A percentile compares a stretch with the other conserved stretches of the same genome.
These are phyloP conservation scores for Gymnogyps californianus DNA, from an alignment of 2,113 vertebrate species.

Conservation along the genomic window DNA sequence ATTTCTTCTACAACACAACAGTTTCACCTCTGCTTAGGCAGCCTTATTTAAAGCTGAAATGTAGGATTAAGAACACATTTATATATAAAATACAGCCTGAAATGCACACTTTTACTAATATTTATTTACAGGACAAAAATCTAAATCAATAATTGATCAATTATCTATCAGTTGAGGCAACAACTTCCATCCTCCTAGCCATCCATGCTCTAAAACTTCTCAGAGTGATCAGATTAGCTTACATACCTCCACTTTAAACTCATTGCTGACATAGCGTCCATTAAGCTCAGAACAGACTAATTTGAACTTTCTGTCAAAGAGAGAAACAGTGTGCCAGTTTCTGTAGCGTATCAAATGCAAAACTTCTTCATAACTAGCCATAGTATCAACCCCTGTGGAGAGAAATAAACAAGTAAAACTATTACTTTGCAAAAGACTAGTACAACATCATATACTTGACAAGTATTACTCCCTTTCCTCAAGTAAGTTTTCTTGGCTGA, in stretches of 20 bases:
- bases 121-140: not conserved
- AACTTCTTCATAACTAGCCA: conserved; percentile 93
- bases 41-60: not conserved
- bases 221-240: fast-evolving
- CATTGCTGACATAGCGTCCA: conserved; percentile 95
- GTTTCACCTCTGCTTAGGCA: not conserved
- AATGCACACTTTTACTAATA: fast-evolving
- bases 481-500: not conserved
- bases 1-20: not conserved
- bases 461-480: fast-evolving
- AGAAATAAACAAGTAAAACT: not conserved
- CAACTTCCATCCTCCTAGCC: not conserved
- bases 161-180: not conserved
- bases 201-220: not conserved
- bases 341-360: conserved; percentile 90
- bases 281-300: conserved; percentile 95
- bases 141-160: too few species aligned
- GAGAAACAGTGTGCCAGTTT: conserved; percentile 87
- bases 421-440: not conserved
- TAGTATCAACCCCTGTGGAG: conserved; percentile 88
- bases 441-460: fast-evolving
- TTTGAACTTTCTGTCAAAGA: conserved; percentile 95
- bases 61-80: not conserved
- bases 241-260: conserved; percentile 94
- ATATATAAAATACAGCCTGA: not conserved